Evolutionary conservation across 2,888 invertebrate species (phyloP).

Genomic region (Pristionchus japonicus): DNA sequence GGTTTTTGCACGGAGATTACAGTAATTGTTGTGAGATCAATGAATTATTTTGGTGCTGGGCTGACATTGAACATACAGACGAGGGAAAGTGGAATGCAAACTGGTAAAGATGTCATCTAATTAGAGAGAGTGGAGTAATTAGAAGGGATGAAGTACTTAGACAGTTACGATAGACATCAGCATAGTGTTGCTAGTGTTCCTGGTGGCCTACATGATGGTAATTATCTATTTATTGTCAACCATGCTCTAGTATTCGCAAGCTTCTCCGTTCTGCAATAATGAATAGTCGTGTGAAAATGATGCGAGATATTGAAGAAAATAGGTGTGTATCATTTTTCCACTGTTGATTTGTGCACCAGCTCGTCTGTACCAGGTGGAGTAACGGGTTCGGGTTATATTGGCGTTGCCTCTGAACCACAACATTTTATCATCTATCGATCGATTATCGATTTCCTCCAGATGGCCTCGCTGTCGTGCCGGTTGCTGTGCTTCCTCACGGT

Average conservation of each 20-base stretch:
- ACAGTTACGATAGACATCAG: background rate
- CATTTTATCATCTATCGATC: background rate
- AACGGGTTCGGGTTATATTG: background rate
- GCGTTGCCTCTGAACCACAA: too few species aligned
- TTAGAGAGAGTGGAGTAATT: background rate
- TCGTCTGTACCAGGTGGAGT: too few species aligned
- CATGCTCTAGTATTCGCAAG: too few species aligned
- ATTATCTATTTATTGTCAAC: background rate
- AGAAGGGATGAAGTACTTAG: too few species aligned
- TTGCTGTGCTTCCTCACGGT: background rate
- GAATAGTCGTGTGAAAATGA: too few species aligned
- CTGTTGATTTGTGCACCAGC: too few species aligned
- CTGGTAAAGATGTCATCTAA: background rate
- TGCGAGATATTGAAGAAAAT: too few species aligned
- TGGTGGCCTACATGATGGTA: background rate
- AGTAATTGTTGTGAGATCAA: constrained; percentile 19
- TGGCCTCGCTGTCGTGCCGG: constrained; percentile 13
- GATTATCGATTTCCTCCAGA: background rate
- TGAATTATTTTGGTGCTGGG: constrained; percentile 6
- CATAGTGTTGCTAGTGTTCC: background rate
- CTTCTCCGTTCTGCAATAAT: too few species aligned
- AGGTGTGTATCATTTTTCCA: too few species aligned
- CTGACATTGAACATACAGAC: background rate
- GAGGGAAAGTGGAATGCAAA: background rate
- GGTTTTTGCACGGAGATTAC: background rate